These are phyloP conservation scores for Zootoca vivipara DNA, from an alignment of 2,113 vertebrate species.

Conservation along the genomic window DNA sequence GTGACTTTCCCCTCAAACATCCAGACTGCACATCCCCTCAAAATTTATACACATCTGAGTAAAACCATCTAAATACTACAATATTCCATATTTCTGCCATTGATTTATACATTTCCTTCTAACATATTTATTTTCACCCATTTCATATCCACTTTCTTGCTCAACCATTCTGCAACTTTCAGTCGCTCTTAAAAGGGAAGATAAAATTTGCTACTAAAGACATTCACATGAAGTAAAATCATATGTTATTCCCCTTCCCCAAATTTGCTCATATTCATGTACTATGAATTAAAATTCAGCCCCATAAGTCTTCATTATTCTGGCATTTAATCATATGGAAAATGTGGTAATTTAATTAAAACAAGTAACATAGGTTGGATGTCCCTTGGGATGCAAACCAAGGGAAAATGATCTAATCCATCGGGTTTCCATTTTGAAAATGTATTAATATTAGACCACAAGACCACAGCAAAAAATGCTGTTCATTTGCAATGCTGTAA, in stretches of 20 bases:
- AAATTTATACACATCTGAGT: not conserved
- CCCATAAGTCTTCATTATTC: slow-evolving; percentile 76
- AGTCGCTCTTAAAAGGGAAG: slow-evolving; percentile 44
- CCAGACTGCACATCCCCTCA: not conserved
- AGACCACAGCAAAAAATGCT: slow-evolving; percentile 57
- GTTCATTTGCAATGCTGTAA: slow-evolving; percentile 70
- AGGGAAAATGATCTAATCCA: slow-evolving; percentile 77
- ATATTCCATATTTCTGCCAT: not conserved
- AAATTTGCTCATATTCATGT: slow-evolving; percentile 54
- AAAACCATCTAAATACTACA: not conserved
- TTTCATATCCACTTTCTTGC: not conserved
- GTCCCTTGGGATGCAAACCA: slow-evolving; percentile 60
- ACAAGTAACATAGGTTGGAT: slow-evolving; percentile 67
- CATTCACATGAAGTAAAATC: slow-evolving; percentile 72
- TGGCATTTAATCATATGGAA: slow-evolving; percentile 77
- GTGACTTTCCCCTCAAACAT: not conserved
- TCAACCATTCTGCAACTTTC: slow-evolving; percentile 33
- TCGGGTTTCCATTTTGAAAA: slow-evolving; percentile 74
- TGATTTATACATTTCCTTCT: slow-evolving; percentile 26
- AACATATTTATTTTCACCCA: slow-evolving; percentile 27
- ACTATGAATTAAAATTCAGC: slow-evolving; percentile 61
- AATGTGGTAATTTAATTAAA: slow-evolving; percentile 83
- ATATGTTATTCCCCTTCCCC: slow-evolving; percentile 36
- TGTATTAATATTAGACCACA: slow-evolving; percentile 74
- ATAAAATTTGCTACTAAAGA: slow-evolving; percentile 56